Evolutionary conservation across 2,113 vertebrate genomes (phyloP), one percentile per base, ranked within the genome.

Genomic region (Lamprotornis superbus): DNA sequence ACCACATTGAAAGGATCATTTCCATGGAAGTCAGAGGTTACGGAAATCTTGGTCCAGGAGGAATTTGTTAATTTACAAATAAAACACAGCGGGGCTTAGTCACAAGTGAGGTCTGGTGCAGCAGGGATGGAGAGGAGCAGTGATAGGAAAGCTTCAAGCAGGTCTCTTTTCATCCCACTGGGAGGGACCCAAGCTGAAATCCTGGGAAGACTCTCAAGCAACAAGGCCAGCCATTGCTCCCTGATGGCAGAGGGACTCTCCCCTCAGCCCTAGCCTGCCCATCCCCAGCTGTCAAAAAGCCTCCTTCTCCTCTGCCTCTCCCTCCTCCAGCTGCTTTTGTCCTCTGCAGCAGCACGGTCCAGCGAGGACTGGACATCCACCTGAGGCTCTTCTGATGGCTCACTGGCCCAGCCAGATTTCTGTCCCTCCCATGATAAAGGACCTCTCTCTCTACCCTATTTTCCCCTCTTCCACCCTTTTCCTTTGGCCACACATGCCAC

Each of bases 341-440:
- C 17, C 24, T 71, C 56, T 75, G 27, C 6, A 33, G 20, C 12
- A 27, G 64, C 3, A 19, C n/a, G 22, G 46, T 61, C 3, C 18
- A 76, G n/a, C 0, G 0, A 76, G 12, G 2, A 42, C 40, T 15
- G 40, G 15, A 4, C 19, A 30, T 35, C 22, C 24, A 25, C 3
- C 59, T 35, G 69, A 13, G 35, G 11, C 3, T 74, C 33, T 69
- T 28, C 30, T 81, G 49, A 6, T 50, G 24, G 12, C 1, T 49
- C 15, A 22, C 25, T 60, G 47, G 40, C 40, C 27, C 8, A 60
- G 10, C 10, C 2, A 2, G 15, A 7, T 46, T 93, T 73, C 69
- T 60, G 22, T 74, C 55, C 20, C 12, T 65, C 33, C 5, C 15
- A 28, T 46, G 15, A 23, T 24, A 12, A 79, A 9, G 7, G 2